Base-by-base conservation (phyloP, 2,888 invertebrate genomes). In the Nemotelus nigrinus region DNA sequence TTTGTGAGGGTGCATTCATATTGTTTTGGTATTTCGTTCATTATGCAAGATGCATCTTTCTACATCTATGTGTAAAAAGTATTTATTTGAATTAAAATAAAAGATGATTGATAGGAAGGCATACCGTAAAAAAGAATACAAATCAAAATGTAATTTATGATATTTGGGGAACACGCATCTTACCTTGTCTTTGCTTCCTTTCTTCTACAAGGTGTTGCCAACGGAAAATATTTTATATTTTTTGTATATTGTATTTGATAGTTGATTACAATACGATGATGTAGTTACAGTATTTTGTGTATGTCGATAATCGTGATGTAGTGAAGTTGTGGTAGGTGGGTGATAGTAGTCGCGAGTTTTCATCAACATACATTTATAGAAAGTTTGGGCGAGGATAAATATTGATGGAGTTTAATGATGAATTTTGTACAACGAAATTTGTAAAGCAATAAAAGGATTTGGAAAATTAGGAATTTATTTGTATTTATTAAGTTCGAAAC, bases 101-200 rank as follows among this genome's bases (percentile, higher is more conserved):
- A 4, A 57, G 4, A 57, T 57, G 10, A 57, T 57, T 57, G 4
- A 57, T 8, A 4, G 10, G 57, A 57, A 57, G 7, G 44, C 64
- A 64, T 64, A 5, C 43, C 41, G 45, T 6, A 64, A 2, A 44
- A 45, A 8, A 64, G 63, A 43, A 10, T 25, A 63, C 43, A 64
- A 67, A 63, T 63, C 25, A 58, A 45, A 65, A 65, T 45, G 25
- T 25, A 25, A 25, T 25, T 25, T 25, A 25, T 25, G 25, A 25
- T 47, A 58, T 80, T 79, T 77, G 76, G 80, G 80, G 81, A 81
- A 80, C 82, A 82, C 82, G 82, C 80, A 81, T 84, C 92, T 92
- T 92, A 93, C 94, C 93, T 94, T 94, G 87, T 94, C 94, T 87
- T 93, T 91, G 89, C 94, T 94, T 89, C 94, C 94, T 89, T 94